Evolutionary conservation across 2,797 vertebrate species (phyloP), one percentile per base, ranked within the genome.

Genomic region (Diplodus puntazzo): DNA sequence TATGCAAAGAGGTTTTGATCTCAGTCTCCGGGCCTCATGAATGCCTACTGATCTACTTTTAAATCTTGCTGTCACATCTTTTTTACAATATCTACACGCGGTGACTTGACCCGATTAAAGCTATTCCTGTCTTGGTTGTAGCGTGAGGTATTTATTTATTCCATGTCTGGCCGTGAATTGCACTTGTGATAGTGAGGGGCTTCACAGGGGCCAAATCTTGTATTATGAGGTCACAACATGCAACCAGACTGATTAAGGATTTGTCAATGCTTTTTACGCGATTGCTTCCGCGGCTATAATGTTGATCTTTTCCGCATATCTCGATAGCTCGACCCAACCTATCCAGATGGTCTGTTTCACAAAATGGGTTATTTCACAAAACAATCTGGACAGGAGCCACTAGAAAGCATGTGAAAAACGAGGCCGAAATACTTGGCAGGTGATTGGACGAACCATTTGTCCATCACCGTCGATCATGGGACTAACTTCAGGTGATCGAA

Each of bases 1-100:
- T 76, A 53, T 75, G 80, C 63, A 82, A 68, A 49, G 59, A 76
- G 63, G 83, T 77, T 91, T 91, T 87, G 82, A 92, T 89, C 83
- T 82, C 60, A 34, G 59, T 78, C 84, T 83, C 50, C 69, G 76
- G 48, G 62, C 63, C 64, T 86, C 49, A 69, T 72, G 45, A 78
- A 81, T 61, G 53, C 61, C 46, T 17, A 73, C 73, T 73, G 84
- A 87, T 87, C 69, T 66, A 74, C 67, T 82, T 87, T 83, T 34
- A 70, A 84, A 82, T 81, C 68, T 42, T 69, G n/a, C 64, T 23
- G 17, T 84, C 76, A 83, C 77, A 80, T 89, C 71, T 80, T 81
- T 81, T 81, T 81, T 77, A 73, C 74, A 82, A 59, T 73, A 70
- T 85, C 77, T 79, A 69, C 81, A 85, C 69, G 70, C 59, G 58